phyloP scores from a whole-genome alignment of 2,888 invertebrate species.

The Nemotelus nigrinus region DNA sequence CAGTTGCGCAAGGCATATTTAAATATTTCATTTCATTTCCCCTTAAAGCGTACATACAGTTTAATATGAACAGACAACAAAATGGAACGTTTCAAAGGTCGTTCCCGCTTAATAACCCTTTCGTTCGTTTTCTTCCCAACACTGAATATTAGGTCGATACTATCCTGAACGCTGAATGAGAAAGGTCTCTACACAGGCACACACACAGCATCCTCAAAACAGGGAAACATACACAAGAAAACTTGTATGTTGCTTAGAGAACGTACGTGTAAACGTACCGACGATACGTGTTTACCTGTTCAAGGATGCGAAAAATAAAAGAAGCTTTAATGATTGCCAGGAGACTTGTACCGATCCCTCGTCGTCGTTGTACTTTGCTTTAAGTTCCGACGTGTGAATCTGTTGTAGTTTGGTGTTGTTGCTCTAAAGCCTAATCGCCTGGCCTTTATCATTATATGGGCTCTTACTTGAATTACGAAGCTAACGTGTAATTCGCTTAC shows the following conservation, averaged over 20 bases:
- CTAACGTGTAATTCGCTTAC: background rate
- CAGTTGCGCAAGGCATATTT: too few relatives aligned
- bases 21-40: background rate
- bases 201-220: too few relatives aligned
- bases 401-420: slow-evolving; percentile 8
- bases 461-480: slow-evolving; percentile 23
- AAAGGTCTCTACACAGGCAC: too few relatives aligned
- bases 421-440: slow-evolving; percentile 21
- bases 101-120: slow-evolving; percentile 3
- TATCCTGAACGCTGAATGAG: too few relatives aligned
- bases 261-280: too few relatives aligned
- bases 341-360: background rate
- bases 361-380: too few relatives aligned
- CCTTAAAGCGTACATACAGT: background rate
- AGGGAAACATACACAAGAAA: too few relatives aligned
- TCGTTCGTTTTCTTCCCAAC: background rate
- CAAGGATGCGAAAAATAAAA: slow-evolving; percentile 33
- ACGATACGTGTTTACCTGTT: slow-evolving; percentile 16
- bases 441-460: background rate
- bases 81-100: slow-evolving; percentile 12
- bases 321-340: slow-evolving; percentile 32
- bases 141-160: too few relatives aligned
- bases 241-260: too few relatives aligned
- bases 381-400: background rate
- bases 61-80: background rate